Evolutionary conservation across 2,888 invertebrate species (phyloP).

Genomic region (Erebia ligea): DNA sequence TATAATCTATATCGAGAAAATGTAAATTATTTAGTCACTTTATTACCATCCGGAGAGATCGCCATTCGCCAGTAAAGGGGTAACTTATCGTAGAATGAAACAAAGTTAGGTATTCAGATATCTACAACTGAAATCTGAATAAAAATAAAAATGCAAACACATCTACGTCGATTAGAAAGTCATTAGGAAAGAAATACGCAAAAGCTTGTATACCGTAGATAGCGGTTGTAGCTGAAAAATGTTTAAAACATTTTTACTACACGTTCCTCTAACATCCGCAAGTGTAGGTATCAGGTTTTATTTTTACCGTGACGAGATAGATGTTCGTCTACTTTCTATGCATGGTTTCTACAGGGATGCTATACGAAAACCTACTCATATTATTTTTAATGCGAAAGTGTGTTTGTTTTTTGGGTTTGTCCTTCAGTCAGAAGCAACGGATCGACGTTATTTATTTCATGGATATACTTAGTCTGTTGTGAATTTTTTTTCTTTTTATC

Average conservation of each 20-base stretch:
- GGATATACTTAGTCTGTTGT: too few species aligned
- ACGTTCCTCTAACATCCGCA: constrained; percentile 36
- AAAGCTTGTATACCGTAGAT: neutral
- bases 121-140: neutral
- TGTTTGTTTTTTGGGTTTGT: too few species aligned
- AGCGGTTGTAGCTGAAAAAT: neutral
- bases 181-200: constrained; percentile 7
- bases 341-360: constrained; percentile 55
- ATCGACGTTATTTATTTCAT: too few species aligned
- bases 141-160: neutral
- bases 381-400: too few species aligned
- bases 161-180: constrained; percentile 2
- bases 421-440: too few species aligned
- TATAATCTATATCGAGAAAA: too few species aligned
- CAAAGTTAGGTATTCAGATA: neutral
- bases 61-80: too few species aligned
- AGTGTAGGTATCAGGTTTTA: constrained; percentile 51
- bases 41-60: too few species aligned
- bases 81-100: too few species aligned
- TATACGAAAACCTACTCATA: too few species aligned
- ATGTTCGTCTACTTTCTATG: constrained; percentile 71
- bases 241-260: constrained; percentile 36
- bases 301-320: constrained; percentile 56
- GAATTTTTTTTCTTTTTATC: too few species aligned
- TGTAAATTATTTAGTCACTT: too few species aligned